Conservation (phyloP, 2,888 invertebrate genomes). For the Helicoverpa assulta region DNA sequence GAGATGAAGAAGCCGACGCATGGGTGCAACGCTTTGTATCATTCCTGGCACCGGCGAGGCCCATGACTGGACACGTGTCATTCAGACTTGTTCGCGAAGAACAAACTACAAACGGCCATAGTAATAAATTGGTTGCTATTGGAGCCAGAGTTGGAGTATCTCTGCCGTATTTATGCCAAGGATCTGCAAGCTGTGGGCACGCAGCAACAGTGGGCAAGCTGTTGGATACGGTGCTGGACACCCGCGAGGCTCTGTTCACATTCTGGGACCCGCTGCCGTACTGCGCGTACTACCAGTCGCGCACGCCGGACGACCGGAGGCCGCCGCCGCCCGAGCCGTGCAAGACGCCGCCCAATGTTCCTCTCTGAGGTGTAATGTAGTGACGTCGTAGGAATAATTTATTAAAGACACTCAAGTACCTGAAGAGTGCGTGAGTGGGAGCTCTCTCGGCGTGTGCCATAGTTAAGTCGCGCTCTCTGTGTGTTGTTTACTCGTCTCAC, state of each 20-base stretch:
- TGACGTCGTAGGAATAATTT: constrained; percentile 75
- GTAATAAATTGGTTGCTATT: constrained; percentile 80
- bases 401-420: constrained; percentile 88
- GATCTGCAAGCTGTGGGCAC: constrained; percentile 91
- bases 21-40: constrained; percentile 94
- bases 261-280: constrained; percentile 97
- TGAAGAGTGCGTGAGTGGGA: constrained; percentile 86
- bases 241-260: constrained; percentile 94
- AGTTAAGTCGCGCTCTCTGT: constrained; percentile 68
- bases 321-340: constrained; percentile 88
- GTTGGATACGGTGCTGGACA: constrained; percentile 93
- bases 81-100: constrained; percentile 93
- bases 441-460: constrained; percentile 71
- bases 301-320: constrained; percentile 90
- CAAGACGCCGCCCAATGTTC: constrained; percentile 89
- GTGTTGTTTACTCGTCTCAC: constrained; percentile 71
- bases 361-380: constrained; percentile 76
- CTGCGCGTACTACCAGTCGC: constrained; percentile 95
- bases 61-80: constrained; percentile 94
- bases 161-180: constrained; percentile 95
- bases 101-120: constrained; percentile 83
- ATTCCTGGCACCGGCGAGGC: constrained; percentile 91
- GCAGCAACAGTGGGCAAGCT: constrained; percentile 91
- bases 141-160: constrained; percentile 95
- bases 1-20: constrained; percentile 92